Percentiles rank a stretch among this genome's conserved stretches.
Conservation (phyloP, 2,113 vertebrate species). For the Parus major region DNA sequence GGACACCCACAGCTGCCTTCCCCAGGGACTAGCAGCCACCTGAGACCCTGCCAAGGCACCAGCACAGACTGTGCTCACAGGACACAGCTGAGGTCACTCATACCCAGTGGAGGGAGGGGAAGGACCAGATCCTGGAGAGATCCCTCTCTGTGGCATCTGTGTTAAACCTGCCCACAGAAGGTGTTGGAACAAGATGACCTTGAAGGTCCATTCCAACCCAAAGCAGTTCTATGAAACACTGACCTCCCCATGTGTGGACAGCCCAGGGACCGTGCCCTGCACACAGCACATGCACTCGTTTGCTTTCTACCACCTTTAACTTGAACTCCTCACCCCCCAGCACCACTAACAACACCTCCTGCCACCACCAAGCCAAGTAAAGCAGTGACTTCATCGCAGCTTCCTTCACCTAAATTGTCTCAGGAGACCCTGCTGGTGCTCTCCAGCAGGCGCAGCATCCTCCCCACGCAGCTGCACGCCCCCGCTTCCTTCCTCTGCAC, state of each 20-base stretch:
- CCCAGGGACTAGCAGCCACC: rapidly evolving
- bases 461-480: not conserved
- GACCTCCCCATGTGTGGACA: rapidly evolving
- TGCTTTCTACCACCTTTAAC: not conserved
- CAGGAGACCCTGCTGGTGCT: not conserved
- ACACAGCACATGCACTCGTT: rapidly evolving
- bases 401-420: conserved; percentile 46
- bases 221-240: not conserved
- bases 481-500: conserved; percentile 28
- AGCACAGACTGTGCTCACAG: rapidly evolving
- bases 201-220: not conserved
- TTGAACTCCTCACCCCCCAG: not conserved
- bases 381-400: not conserved
- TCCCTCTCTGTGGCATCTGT: not conserved
- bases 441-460: not conserved
- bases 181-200: not conserved
- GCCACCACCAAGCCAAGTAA: not conserved
- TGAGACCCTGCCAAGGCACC: not conserved
- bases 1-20: not conserved
- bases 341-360: rapidly evolving
- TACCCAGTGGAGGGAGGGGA: not conserved
- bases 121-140: not conserved
- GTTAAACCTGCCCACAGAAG: not conserved
- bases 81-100: rapidly evolving
- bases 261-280: not conserved